A percentile compares a stretch with the other conserved stretches of the same genome.
Evolutionary conservation across 2,113 vertebrate genomes (phyloP).

Genomic region (Elephantulus edwardii): DNA sequence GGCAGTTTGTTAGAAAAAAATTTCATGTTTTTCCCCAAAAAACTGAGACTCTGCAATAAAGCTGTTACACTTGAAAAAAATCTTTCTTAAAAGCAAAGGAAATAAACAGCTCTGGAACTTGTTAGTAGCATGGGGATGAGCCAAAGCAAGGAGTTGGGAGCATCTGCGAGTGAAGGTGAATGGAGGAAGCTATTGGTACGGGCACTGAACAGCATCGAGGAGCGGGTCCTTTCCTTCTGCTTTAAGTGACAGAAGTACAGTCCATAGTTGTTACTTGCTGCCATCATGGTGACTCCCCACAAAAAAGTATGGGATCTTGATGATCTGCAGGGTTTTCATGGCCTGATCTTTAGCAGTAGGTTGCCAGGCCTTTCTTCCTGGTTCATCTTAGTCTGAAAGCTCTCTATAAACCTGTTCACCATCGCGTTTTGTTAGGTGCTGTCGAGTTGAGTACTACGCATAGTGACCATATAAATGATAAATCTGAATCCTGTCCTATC

Average conservation of each 20-base stretch:
- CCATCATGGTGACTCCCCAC: background rate
- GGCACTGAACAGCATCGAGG: background rate
- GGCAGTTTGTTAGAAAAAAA: background rate
- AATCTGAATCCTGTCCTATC: no score
- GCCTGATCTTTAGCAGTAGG: background rate
- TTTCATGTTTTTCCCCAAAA: background rate
- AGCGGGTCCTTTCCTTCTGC: background rate
- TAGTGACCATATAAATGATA: no score
- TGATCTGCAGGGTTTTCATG: background rate
- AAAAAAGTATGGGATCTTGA: background rate
- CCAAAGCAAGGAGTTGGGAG: background rate
- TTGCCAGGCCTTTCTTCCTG: background rate
- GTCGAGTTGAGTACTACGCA: no score
- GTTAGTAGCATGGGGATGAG: background rate
- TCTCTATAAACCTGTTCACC: background rate
- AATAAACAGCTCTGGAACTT: background rate
- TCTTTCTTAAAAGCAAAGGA: conserved; percentile 1
- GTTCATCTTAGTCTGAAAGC: background rate
- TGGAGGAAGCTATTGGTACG: background rate
- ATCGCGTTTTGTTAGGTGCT: background rate
- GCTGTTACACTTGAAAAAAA: background rate
- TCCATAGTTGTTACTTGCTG: background rate
- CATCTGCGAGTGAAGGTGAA: background rate
- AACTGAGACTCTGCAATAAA: background rate
- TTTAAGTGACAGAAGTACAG: background rate